Evolutionary conservation across 2,797 vertebrate species (phyloP), one percentile per base, ranked within the genome.

Genomic region (Arnoldichthys spilopterus): DNA sequence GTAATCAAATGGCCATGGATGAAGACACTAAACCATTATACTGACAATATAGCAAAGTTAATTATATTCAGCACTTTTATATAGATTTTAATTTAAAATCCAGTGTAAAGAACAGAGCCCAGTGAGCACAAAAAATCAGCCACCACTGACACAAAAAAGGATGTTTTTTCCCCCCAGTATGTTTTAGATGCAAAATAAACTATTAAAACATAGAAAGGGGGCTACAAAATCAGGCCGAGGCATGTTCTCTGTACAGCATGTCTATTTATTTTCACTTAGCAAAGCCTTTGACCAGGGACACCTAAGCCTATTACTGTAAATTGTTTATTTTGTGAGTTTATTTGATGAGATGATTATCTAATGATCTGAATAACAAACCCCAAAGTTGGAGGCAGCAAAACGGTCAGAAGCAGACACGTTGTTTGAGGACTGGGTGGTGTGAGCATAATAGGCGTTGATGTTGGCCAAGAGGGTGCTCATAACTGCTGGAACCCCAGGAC

Each of bases 391-490:
- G 43, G 98, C 98, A 0, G 97, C 96, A 49, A 99, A 98, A 90
- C 98, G 95, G 90, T 99, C 98, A 0, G 97, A 99, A 85, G 98
- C 98, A 0, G 96, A 98, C 82, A 97, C 97, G 3, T 98, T 99
- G 88, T 94, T 94, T 91, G 96, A 95, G 76, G 97, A 97, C 88
- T 98, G 92, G 0, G 98, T 98, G 86, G 97, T 99, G 91, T 99
- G 98, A 2, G 97, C 98, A 0, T 99, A 99, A 92, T 99, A 99
- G 77, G 98, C 97, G 0, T 99, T 99, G 89, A 99, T 99, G 92
- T 99, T 99, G 91, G 98, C 98, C 0, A 99, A 92, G 43, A 99
- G 92, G n/a, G 97, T 99, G 87, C 98, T 99, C 98, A 99, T 99
- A 86, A 99, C 98, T 0, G 98, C 98, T 0, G 98, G 97, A 72